These are phyloP conservation scores for Cricetomys ansorgei DNA, from an alignment of 2,113 vertebrate species.

Conservation along the genomic window DNA sequence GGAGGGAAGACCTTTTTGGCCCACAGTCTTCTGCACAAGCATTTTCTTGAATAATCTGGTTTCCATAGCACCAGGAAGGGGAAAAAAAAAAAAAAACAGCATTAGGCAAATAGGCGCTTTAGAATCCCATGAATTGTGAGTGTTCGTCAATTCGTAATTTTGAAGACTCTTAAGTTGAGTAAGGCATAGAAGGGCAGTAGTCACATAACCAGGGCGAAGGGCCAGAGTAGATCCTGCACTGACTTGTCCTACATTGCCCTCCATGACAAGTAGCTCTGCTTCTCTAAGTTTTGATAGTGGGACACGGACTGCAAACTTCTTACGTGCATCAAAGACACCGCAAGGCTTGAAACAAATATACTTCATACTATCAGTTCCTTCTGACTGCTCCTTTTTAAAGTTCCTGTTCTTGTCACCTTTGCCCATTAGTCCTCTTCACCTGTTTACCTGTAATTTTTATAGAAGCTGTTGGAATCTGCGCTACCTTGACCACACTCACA, in stretches of 20 bases:
- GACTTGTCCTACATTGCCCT: background rate
- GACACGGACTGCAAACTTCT: background rate
- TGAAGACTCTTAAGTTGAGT: background rate
- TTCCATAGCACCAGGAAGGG: background rate
- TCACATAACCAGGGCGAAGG: too few relatives aligned
- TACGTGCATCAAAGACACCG: background rate
- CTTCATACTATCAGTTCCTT: background rate
- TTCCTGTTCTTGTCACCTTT: background rate
- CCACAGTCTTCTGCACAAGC: fast-evolving
- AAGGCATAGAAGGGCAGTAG: background rate
- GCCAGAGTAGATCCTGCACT: too few relatives aligned
- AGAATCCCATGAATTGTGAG: background rate
- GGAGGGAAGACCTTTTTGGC: background rate
- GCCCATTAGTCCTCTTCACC: background rate
- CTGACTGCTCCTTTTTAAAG: background rate
- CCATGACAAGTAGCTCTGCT: background rate
- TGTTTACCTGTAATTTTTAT: too few relatives aligned
- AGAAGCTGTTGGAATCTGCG: background rate
- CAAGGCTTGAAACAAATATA: background rate
- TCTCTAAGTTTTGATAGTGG: background rate
- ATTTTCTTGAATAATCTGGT: background rate
- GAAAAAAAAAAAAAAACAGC: background rate
- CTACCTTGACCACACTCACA: background rate
- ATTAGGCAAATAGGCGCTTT: background rate
- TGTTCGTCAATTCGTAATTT: background rate